phyloP scores from a whole-genome alignment of 2,113 vertebrate genomes.

The Sceloporus undulatus region DNA sequence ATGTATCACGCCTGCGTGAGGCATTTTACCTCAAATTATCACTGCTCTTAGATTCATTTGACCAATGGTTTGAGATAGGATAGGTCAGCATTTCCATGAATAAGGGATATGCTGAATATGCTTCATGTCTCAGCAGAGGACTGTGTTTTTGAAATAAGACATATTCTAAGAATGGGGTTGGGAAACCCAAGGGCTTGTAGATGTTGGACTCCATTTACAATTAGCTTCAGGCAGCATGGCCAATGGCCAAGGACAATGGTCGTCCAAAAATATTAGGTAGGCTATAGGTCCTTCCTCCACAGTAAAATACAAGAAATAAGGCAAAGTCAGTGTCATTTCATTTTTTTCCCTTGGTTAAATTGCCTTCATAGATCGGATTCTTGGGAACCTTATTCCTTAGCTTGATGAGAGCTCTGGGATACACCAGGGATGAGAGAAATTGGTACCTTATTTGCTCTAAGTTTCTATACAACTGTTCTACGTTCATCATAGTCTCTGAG shows the following conservation, averaged over 20 bases:
- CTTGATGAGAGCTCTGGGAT: not conserved
- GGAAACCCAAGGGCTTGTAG: not conserved
- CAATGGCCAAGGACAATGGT: not conserved
- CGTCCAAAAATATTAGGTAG: not conserved
- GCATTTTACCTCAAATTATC: not conserved
- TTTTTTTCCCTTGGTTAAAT: not conserved
- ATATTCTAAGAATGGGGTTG: not conserved
- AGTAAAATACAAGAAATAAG: not conserved
- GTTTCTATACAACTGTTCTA: not conserved
- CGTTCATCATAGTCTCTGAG: not conserved
- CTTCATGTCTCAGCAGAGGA: not conserved
- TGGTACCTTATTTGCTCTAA: not conserved
- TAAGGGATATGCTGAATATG: not conserved
- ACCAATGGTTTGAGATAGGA: not conserved
- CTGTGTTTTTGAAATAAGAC: not conserved
- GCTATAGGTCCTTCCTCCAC: not conserved
- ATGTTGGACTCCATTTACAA: not conserved
- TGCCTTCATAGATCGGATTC: not conserved
- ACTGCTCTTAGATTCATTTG: not conserved
- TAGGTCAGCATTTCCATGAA: not conserved
- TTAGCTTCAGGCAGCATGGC: not conserved
- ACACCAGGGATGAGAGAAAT: not conserved
- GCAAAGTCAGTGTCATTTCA: not conserved
- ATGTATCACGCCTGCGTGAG: not conserved
- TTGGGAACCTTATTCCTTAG: not conserved